Percentiles rank a stretch among this genome's conserved stretches.
Conservation (phyloP, 1,140 invertebrate species). For the Pristionchus pacificus region DNA sequence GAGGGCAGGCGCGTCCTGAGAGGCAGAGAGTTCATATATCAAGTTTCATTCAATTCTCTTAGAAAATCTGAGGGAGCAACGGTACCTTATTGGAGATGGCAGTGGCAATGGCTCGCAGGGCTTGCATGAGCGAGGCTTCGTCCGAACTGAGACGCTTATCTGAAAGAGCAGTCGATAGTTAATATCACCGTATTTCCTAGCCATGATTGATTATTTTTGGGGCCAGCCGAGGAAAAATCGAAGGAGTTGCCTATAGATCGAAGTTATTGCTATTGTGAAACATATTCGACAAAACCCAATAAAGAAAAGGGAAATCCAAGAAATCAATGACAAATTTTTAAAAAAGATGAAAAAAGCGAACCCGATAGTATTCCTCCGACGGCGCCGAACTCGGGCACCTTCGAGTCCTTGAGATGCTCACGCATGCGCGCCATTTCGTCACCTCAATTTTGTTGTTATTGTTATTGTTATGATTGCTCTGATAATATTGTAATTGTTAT, state of each 20-base stretch:
- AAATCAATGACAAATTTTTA: too few relatives aligned
- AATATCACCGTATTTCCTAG: too few relatives aligned
- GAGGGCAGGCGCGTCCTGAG: neutral
- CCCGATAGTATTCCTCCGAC: constrained; percentile 67
- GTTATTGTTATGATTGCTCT: neutral
- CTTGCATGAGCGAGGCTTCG: neutral
- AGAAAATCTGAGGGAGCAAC: neutral
- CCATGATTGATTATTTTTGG: too few relatives aligned
- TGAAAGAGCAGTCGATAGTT: neutral
- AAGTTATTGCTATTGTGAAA: too few relatives aligned
- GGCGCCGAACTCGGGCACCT: constrained; percentile 75
- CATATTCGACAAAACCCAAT: too few relatives aligned
- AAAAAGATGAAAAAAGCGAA: too few relatives aligned
- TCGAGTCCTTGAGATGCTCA: constrained; percentile 71
- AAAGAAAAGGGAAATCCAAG: too few relatives aligned
- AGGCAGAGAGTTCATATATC: too few relatives aligned
- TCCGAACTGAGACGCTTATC: neutral
- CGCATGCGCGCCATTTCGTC: constrained; percentile 72
- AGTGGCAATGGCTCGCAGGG: neutral
- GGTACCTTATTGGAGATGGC: neutral
- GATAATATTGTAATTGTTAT: neutral
- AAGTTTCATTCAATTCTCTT: too few relatives aligned
- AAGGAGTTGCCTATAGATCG: too few relatives aligned
- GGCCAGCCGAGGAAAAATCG: too few relatives aligned
- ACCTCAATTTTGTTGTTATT: constrained; percentile 59